Evolutionary conservation across 2,888 invertebrate genomes (phyloP), one percentile per base, ranked within the genome.

Genomic region (Heliconius hortense): DNA sequence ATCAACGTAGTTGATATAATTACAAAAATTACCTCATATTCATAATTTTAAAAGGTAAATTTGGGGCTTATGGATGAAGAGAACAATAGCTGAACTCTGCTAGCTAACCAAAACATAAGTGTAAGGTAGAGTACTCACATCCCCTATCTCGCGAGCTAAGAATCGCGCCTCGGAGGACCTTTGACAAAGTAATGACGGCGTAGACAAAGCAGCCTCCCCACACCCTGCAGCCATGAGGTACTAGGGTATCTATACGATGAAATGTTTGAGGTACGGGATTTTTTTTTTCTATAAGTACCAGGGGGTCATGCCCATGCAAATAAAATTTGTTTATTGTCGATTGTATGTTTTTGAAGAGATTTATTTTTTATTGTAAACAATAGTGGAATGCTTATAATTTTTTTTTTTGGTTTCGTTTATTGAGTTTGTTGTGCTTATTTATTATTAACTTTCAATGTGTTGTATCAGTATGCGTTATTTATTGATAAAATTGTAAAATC

Each of bases 171-270:
- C 82, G 78, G 81, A 91, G 92, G 89, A 91, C 90, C 90, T 93
- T 91, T 91, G 91, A 91, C 91, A 90, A 92, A 93, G 93, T 92
- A 92, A 92, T 91, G 92, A 91, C 88, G 88, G 84, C 82, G 87
- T 82, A 90, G 90, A 92, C 91, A 92, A 92, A 90, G 88, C 82
- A 8, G 79, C 80, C 79, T 77, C 81, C 81, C 82, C 77, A 77
- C 71, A 39, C 75, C 75, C 78, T 71, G 76, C 67, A 73, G 79
- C 72, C 66, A 66, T 24, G 60, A 64, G 72, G 66, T 75, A 77
- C 80, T 76, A 82, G 83, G 85, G 86, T 84, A 84, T 84, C 85
- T 82, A 81, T 82, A 80, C 76, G 80, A 83, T 82, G 74, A 80
- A 81, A 78, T 82, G 83, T 87, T 86, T 85, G 81, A 83, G 82